Conservation (phyloP, 35 echinoderm and acorn worm genomes). For the Heliocidaris erythrogramma region DNA sequence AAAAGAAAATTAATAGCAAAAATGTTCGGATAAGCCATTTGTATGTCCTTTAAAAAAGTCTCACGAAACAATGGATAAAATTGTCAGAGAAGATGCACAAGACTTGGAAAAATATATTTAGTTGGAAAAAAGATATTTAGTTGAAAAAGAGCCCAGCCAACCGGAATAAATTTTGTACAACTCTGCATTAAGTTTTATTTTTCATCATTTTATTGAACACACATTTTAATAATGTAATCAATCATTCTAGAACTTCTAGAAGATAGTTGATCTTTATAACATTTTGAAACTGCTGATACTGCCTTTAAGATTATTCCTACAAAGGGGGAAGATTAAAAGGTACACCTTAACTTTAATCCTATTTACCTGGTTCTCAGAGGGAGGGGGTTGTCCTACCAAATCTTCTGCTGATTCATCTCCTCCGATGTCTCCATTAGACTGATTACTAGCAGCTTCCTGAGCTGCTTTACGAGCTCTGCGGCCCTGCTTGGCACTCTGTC, state of each 20-base stretch:
- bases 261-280: not conserved
- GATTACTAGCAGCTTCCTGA: not conserved
- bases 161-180: too few relatives aligned
- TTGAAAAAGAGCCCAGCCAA: too few relatives aligned
- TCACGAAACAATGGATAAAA: too few relatives aligned
- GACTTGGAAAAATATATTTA: too few relatives aligned
- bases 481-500: constrained; percentile 30
- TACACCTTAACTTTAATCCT: not conserved
- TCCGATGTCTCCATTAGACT: constrained; percentile 33
- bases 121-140: too few relatives aligned
- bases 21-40: too few relatives aligned
- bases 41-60: too few relatives aligned
- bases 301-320: not conserved
- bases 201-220: not conserved
- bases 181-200: too few relatives aligned
- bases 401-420: constrained; percentile 41
- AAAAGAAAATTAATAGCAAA: too few relatives aligned
- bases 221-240: not conserved
- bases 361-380: not conserved
- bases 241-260: not conserved
- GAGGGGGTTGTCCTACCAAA: not conserved
- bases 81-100: too few relatives aligned
- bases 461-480: constrained; percentile 32
- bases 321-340: not conserved
- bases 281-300: not conserved